Percentiles rank a stretch among this genome's conserved stretches.
phyloP scores from a whole-genome alignment of 2,797 vertebrate genomes.

The Hybognathus amarus region DNA sequence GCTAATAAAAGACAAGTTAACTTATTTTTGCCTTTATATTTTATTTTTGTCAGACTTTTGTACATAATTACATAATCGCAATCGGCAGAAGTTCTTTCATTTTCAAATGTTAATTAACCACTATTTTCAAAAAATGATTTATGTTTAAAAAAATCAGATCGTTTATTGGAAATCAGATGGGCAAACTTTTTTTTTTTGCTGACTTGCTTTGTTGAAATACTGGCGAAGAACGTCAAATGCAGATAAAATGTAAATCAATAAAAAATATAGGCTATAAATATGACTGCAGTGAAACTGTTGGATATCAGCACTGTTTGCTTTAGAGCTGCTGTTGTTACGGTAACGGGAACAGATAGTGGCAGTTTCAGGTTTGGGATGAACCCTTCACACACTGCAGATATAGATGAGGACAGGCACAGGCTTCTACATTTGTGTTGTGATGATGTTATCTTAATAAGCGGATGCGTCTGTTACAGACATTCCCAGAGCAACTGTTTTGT shows the following conservation, averaged over 20 bases:
- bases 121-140: not conserved
- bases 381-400: not conserved
- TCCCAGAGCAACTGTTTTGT: not conserved
- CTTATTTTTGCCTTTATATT: not conserved
- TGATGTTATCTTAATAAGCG: not conserved
- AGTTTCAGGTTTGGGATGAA: not conserved
- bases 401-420: not conserved
- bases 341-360: not conserved
- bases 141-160: not conserved
- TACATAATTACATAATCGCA: not conserved
- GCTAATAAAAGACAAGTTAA: not conserved
- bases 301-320: not conserved
- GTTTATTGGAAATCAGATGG: conserved; percentile 5
- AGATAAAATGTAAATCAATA: not conserved
- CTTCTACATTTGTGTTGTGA: not conserved
- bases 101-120: not conserved
- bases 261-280: not conserved
- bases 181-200: not conserved
- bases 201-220: not conserved
- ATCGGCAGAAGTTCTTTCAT: not conserved
- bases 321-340: not conserved
- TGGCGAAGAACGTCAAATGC: not conserved
- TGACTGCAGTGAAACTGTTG: not conserved
- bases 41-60: not conserved
- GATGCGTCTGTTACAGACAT: not conserved